A percentile compares a stretch with the other conserved stretches of the same genome.
These are phyloP conservation scores for Coccyzus lansbergi DNA, from an alignment of 2,797 vertebrate genomes.

Conservation along the genomic window DNA sequence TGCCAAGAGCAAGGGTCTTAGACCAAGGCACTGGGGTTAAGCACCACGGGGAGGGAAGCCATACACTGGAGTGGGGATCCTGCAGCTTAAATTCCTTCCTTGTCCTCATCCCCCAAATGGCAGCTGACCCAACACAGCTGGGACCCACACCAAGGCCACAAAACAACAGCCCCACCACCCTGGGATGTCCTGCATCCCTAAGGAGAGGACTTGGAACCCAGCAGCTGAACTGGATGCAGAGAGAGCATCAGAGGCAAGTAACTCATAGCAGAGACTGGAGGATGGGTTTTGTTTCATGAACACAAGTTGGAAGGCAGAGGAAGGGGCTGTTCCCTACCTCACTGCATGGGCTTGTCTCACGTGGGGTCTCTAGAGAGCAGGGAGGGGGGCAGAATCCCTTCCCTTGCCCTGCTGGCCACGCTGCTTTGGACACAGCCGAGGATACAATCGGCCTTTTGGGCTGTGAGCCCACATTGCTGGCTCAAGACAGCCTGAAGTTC, in stretches of 20 bases:
- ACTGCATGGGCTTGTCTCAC: no score
- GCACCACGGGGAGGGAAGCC: background rate
- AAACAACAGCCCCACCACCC: background rate
- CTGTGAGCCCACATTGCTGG: no score
- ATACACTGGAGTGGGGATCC: background rate
- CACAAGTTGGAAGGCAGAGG: background rate
- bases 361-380: no score
- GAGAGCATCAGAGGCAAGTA: background rate
- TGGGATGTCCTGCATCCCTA: rapidly evolving
- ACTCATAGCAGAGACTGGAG: background rate
- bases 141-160: background rate
- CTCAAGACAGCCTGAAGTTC: background rate
- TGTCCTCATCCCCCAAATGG: rapidly evolving
- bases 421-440: no score
- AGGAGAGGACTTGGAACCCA: rapidly evolving
- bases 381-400: no score
- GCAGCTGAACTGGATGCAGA: background rate
- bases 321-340: background rate
- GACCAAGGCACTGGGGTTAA: rapidly evolving
- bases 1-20: background rate
- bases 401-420: no score
- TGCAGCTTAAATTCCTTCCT: background rate
- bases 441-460: no score
- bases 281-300: background rate
- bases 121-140: background rate